Evolutionary conservation across 1,140 invertebrate genomes (phyloP).

Genomic region (Ostrea denselamellosa): DNA sequence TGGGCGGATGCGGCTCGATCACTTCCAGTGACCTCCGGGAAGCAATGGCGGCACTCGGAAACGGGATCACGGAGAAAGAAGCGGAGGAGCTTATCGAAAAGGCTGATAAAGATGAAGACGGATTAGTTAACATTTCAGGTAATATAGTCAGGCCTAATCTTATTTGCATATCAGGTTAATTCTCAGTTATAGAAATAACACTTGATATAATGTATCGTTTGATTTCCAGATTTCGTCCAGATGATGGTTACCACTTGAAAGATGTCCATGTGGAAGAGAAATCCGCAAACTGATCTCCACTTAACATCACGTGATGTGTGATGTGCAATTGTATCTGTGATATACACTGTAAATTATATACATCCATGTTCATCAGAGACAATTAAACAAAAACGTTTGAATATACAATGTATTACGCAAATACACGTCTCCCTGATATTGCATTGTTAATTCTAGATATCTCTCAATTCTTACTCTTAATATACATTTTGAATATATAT

Average conservation of each 20-base stretch:
- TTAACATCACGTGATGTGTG: not conserved
- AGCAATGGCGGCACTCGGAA: slow-evolving; percentile 33
- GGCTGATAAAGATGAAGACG: slow-evolving; percentile 41
- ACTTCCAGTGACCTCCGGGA: slow-evolving; percentile 80
- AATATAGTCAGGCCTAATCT: not conserved
- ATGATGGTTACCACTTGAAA: slow-evolving; percentile 21
- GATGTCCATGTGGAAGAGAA: not conserved
- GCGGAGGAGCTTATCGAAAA: slow-evolving; percentile 31
- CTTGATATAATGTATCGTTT: not conserved
- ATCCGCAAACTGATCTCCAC: not conserved
- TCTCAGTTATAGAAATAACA: not conserved
- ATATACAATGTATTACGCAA: no score
- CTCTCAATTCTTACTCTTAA: no score
- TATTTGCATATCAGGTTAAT: not conserved
- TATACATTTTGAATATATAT: no score
- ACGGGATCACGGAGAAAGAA: slow-evolving; percentile 38
- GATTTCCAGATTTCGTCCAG: slow-evolving; percentile 16
- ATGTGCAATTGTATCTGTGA: slow-evolving; percentile 18
- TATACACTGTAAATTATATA: not conserved
- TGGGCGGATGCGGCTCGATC: slow-evolving; percentile 95
- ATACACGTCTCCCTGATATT: no score
- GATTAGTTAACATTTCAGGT: slow-evolving; percentile 28
- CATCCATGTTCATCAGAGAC: no score
- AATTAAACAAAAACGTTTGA: no score
- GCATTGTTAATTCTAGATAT: no score